Percentiles rank a stretch among this genome's conserved stretches.
Evolutionary conservation across 2,888 invertebrate species (phyloP).

Genomic region (Mystacides longicornis): DNA sequence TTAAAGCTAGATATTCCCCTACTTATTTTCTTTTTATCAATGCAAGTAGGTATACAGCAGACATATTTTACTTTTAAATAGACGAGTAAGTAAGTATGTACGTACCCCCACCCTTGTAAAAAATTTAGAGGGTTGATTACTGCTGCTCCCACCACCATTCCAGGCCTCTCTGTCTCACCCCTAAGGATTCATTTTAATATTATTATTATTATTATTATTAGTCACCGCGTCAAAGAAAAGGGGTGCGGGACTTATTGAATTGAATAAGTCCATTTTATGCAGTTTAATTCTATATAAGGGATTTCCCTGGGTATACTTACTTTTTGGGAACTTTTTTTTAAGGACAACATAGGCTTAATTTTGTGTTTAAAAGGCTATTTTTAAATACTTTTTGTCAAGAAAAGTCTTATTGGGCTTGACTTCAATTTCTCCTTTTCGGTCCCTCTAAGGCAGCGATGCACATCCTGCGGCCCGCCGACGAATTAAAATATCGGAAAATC

Average conservation of each 20-base stretch:
- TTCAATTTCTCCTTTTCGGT: too few relatives aligned
- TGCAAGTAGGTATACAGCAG: neutral
- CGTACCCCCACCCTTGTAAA: neutral
- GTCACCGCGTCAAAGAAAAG: constrained; percentile 12
- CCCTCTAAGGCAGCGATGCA: too few relatives aligned
- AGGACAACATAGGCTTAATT: too few relatives aligned
- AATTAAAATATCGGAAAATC: too few relatives aligned
- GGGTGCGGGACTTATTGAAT: constrained; percentile 23
- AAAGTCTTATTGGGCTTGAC: too few relatives aligned
- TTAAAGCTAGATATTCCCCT: too few relatives aligned
- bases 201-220: neutral
- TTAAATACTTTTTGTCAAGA: too few relatives aligned
- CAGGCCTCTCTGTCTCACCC: neutral
- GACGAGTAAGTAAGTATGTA: neutral
- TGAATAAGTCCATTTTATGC: constrained; percentile 29
- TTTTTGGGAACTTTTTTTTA: neutral
- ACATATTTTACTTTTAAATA: neutral
- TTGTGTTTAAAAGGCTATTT: too few relatives aligned
- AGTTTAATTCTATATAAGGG: constrained; percentile 20
- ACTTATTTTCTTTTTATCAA: neutral
- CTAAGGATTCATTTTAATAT: neutral
- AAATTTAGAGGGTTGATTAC: neutral
- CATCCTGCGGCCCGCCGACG: too few relatives aligned
- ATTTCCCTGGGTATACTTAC: neutral
- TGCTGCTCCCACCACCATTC: neutral